Evolutionary conservation across 2,797 vertebrate genomes (phyloP).

Genomic region (Austrolebias charrua): DNA sequence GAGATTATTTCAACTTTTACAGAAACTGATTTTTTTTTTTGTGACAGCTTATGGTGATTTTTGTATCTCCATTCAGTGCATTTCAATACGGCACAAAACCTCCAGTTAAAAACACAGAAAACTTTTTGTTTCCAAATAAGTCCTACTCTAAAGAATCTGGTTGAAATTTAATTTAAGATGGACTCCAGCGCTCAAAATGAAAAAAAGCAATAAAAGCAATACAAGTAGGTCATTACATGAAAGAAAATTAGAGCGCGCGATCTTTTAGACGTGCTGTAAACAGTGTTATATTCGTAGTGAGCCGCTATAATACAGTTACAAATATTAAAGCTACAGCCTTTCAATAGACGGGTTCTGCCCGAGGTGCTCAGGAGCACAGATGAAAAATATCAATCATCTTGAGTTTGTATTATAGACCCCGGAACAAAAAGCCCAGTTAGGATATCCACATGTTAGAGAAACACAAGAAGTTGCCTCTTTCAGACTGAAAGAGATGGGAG

Average conservation of each 20-base stretch:
- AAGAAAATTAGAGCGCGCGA: slow-evolving; percentile 1
- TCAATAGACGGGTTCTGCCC: slow-evolving; percentile 2
- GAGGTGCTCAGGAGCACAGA: slow-evolving; percentile 14
- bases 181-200: slow-evolving; percentile 18
- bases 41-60: not conserved
- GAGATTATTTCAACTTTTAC: not conserved
- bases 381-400: slow-evolving; percentile 21
- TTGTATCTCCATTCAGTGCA: not conserved
- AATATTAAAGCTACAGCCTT: slow-evolving; percentile 25
- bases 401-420: not conserved
- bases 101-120: not conserved
- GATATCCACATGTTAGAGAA: no score
- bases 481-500: no score
- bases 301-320: slow-evolving; percentile 23
- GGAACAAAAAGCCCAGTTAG: no score
- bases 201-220: slow-evolving; percentile 32
- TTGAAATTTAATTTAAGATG: slow-evolving; percentile 6
- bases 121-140: no score
- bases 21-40: no score
- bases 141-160: not conserved
- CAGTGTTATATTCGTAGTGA: slow-evolving; percentile 1
- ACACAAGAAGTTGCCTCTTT: no score
- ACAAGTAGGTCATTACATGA: slow-evolving; percentile 23
- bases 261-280: slow-evolving; percentile 13
- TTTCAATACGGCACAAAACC: slow-evolving; percentile 7